A percentile compares a stretch with the other conserved stretches of the same genome.
Conservation (phyloP, 2,797 vertebrate species). For the Pangasius larnaudii region DNA sequence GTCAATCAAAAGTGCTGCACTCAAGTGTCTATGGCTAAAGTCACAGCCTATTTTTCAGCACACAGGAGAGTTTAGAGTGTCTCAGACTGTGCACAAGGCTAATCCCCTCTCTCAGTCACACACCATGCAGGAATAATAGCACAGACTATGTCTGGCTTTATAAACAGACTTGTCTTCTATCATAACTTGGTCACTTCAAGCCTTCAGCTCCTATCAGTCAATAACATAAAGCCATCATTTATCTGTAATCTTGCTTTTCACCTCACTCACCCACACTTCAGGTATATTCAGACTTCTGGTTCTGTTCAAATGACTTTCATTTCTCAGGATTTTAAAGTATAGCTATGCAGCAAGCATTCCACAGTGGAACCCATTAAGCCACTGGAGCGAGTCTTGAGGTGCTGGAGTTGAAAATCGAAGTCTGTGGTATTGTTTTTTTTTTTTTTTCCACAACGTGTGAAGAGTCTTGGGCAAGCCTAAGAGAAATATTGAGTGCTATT, state of each 20-base stretch:
- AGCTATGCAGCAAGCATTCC: constrained; percentile 29
- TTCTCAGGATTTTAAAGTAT: constrained; percentile 44
- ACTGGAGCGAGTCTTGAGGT: constrained; percentile 51
- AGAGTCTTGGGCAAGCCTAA: constrained; percentile 21
- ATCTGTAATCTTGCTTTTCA: constrained; percentile 43
- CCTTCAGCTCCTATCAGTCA: constrained; percentile 20
- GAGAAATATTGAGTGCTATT: constrained; percentile 36
- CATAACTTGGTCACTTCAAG: constrained; percentile 34
- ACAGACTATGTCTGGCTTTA: constrained; percentile 34
- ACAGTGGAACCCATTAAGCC: constrained; percentile 45
- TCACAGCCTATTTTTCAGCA: constrained; percentile 25
- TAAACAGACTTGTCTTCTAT: constrained; percentile 40
- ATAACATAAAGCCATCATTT: constrained; percentile 50
- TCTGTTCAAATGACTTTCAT: constrained; percentile 41
- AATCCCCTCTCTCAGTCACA: constrained; percentile 27
- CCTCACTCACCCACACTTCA: constrained; percentile 23
- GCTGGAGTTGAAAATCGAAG: constrained; percentile 58
- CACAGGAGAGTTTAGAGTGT: constrained; percentile 21
- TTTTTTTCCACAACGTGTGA: constrained; percentile 20
- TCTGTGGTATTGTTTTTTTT: constrained; percentile 41
- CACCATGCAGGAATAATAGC: constrained; percentile 28
- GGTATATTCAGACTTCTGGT: constrained; percentile 18
- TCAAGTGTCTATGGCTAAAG: constrained; percentile 33
- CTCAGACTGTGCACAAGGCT: constrained; percentile 20
- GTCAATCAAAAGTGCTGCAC: constrained; percentile 44